Conservation (phyloP, 1,140 invertebrate genomes). For the Asbolus verrucosus region DNA sequence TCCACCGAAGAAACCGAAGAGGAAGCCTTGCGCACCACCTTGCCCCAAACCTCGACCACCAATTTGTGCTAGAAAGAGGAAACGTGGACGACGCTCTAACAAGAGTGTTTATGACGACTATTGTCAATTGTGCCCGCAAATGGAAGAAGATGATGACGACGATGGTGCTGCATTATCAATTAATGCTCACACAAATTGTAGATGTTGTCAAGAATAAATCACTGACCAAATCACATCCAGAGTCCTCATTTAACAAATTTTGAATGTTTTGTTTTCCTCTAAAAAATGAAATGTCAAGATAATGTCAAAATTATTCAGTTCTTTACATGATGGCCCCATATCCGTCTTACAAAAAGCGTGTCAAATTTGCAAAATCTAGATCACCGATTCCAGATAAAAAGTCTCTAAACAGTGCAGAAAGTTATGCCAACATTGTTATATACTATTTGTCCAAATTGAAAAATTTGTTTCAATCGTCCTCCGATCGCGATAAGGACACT, state of each 20-base stretch:
- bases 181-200: conserved; percentile 25
- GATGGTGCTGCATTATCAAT: neutral
- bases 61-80: neutral
- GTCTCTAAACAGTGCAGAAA: neutral
- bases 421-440: conserved; percentile 18
- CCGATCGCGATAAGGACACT: neutral
- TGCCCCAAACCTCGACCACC: neutral
- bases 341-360: conserved; percentile 18
- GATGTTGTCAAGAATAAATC: conserved; percentile 9
- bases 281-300: too few relatives aligned
- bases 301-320: conserved; percentile 35
- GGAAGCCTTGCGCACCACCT: neutral
- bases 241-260: neutral
- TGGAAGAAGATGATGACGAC: neutral
- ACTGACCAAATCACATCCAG: too few relatives aligned
- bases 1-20: neutral
- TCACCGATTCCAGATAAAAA: neutral
- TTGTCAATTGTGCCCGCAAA: conserved; percentile 6
- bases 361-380: conserved; percentile 9
- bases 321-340: conserved; percentile 11
- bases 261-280: conserved; percentile 1
- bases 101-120: neutral
- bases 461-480: neutral
- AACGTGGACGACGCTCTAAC: neutral
- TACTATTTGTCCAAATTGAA: conserved; percentile 21